Evolutionary conservation across 2,888 invertebrate species (phyloP).

Genomic region (Euzophera pinguis): DNA sequence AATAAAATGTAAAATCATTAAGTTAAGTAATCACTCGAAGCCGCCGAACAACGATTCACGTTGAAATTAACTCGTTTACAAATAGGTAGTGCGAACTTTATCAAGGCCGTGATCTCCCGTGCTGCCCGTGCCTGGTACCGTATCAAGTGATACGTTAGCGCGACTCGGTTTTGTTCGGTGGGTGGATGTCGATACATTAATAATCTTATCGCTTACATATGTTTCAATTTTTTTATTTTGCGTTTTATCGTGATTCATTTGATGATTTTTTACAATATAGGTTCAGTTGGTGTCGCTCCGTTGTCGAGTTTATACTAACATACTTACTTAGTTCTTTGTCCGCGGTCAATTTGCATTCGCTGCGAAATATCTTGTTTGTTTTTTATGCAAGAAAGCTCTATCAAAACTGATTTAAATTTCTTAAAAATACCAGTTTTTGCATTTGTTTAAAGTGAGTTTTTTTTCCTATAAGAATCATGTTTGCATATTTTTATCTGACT

Average conservation of each 20-base stretch:
- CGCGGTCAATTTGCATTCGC: neutral
- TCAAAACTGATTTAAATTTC: too few relatives aligned
- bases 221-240: constrained; percentile 8
- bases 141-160: constrained; percentile 26
- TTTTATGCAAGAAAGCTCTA: neutral
- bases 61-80: constrained; percentile 14
- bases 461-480: too few relatives aligned
- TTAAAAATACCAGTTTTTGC: too few relatives aligned
- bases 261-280: neutral
- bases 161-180: constrained; percentile 43
- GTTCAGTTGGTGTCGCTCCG: constrained; percentile 16
- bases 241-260: constrained; percentile 6
- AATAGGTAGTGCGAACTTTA: constrained; percentile 52
- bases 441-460: too few relatives aligned
- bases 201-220: constrained; percentile 36
- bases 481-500: too few relatives aligned
- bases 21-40: too few relatives aligned
- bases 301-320: constrained; percentile 22
- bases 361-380: neutral
- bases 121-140: constrained; percentile 67
- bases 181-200: constrained; percentile 60
- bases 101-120: constrained; percentile 70
- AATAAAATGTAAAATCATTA: too few relatives aligned
- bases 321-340: constrained; percentile 6
- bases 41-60: too few relatives aligned